These are phyloP conservation scores for Chloroceryle amazona DNA, from an alignment of 2,797 vertebrate genomes.

Conservation along the genomic window DNA sequence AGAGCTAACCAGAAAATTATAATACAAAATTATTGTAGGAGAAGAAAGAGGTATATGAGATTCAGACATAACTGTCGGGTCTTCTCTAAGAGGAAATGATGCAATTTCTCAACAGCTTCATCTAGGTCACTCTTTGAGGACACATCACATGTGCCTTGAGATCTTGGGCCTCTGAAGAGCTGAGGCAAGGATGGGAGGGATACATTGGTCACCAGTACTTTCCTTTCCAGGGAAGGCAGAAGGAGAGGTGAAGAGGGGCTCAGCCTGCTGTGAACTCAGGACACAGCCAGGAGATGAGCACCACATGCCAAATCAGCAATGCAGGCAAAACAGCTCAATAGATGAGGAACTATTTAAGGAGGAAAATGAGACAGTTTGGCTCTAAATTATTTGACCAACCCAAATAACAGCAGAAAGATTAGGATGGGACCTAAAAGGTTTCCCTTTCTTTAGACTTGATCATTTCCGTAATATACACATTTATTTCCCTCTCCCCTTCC, in stretches of 20 bases:
- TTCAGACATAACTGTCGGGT: neutral
- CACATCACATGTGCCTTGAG: neutral
- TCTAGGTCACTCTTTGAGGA: neutral
- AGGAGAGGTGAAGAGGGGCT: neutral
- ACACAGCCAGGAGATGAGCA: neutral
- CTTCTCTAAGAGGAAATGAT: neutral
- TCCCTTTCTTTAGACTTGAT: neutral
- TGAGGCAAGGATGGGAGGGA: neutral
- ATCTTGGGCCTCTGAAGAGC: neutral
- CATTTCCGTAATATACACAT: neutral
- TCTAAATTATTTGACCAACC: neutral
- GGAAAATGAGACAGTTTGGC: neutral
- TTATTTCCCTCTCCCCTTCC: slow-evolving; percentile 33
- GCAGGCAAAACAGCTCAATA: neutral
- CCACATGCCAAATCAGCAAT: neutral
- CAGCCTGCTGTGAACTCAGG: neutral
- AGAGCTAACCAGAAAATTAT: neutral
- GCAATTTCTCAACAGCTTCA: neutral
- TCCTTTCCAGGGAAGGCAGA: neutral
- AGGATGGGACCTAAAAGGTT: neutral
- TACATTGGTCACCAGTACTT: neutral
- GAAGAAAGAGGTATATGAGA: neutral
- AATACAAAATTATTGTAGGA: neutral
- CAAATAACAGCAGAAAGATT: neutral
- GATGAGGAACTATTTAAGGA: neutral